Evolutionary conservation across 2,888 invertebrate genomes (phyloP), one percentile per base, ranked within the genome.

Genomic region (Desoria tigrina): DNA sequence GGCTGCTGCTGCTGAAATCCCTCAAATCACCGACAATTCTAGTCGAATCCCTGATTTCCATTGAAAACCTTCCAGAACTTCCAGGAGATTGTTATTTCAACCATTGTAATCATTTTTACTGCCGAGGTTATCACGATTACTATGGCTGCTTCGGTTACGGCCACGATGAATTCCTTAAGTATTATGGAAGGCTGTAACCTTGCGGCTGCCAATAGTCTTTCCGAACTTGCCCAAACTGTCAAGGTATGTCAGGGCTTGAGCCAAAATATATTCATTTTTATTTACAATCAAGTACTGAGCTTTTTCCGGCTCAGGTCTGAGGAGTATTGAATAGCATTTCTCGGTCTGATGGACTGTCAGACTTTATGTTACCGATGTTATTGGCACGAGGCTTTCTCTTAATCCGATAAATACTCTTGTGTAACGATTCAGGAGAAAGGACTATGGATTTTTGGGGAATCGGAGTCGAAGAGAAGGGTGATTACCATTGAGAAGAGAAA

Each of bases 401-500:
- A n/a, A n/a, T n/a, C n/a, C n/a, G n/a, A n/a, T n/a, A n/a, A n/a
- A n/a, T n/a, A n/a, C n/a, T n/a, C n/a, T n/a, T n/a, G n/a, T n/a
- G n/a, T 45, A 26, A 24, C 26, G 7, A 9, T 57, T 21, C 18
- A 58, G 58, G 58, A 58, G 28, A 58, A 73, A 57, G 75, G 74
- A 16, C 56, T 74, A 42, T 75, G 75, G 75, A 75, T 75, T 39
- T 75, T 75, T 63, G 75, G 75, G 11, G 75, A 75, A 57, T 71
- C 74, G 0, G 75, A 74, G 61, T 74, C 75, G 28, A 75, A 75
- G 67, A 86, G 96, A 50, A 90, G 96, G 18, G 95, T 96, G 68
- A 94, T 97, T 68, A 78, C 83, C 42, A 88, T 93, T 4, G 93
- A 94, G 80, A 91, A 92, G 82, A 90, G 88, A 79, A 90, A 90